Evolutionary conservation across 2,888 invertebrate species (phyloP).

Genomic region (Ornithoptera priamus): DNA sequence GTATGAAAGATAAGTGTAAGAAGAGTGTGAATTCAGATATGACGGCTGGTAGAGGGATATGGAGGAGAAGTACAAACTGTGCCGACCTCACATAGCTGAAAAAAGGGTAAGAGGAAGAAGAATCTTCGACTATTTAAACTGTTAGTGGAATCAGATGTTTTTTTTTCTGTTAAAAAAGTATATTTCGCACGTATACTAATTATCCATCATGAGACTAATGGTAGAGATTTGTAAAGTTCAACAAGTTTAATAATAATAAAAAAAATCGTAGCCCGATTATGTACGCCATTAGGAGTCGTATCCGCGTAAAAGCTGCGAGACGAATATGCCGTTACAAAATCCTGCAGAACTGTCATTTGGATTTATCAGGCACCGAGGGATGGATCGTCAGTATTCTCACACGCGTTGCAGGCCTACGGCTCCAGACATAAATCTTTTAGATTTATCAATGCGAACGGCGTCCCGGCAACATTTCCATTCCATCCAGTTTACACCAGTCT

Average conservation of each 20-base stretch:
- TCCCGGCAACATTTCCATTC: constrained; percentile 25
- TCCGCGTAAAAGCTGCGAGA: constrained; percentile 22
- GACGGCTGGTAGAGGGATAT: too few species aligned
- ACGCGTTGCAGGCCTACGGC: constrained; percentile 27
- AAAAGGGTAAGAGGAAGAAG: too few species aligned
- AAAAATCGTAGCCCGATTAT: neutral
- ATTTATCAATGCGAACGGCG: constrained; percentile 36
- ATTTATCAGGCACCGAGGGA: constrained; percentile 22
- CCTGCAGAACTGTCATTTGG: constrained; percentile 25
- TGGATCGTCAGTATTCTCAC: constrained; percentile 27
- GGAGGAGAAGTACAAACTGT: too few species aligned
- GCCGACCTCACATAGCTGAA: too few species aligned
- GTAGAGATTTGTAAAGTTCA: too few species aligned
- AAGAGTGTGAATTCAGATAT: too few species aligned
- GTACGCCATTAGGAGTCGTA: constrained; percentile 15
- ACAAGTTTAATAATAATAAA: neutral
- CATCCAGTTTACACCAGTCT: neutral
- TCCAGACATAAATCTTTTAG: constrained; percentile 38
- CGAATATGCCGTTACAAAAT: constrained; percentile 24
- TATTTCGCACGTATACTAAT: too few species aligned
- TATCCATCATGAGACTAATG: too few species aligned
- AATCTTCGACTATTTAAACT: too few species aligned
- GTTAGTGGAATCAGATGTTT: too few species aligned
- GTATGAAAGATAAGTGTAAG: too few species aligned
- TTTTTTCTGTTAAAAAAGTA: too few species aligned